Evolutionary conservation across 2,888 invertebrate genomes (phyloP), one percentile per base, ranked within the genome.

Genomic region (Epirrhoe alternata): DNA sequence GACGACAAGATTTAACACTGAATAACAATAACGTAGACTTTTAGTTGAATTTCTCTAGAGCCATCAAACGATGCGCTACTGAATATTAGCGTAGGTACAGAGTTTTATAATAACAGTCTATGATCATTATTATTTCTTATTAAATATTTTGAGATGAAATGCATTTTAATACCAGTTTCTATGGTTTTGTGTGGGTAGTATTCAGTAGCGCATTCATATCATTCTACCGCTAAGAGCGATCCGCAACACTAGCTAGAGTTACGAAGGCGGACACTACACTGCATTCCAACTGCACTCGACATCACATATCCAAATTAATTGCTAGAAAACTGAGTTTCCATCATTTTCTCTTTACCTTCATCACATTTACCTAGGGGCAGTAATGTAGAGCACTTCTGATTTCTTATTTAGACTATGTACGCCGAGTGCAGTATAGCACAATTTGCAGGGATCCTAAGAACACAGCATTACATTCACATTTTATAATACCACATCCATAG

Each of bases 1-100:
- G 91, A 91, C 86, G 86, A 90, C 87, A 90, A 91, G 90, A 88
- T 90, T 90, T 87, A 92, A 93, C 93, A 92, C 87, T 92, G 89
- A 93, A 88, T 91, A 92, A 92, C 91, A 89, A 91, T 89, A 91
- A 91, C 89, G 82, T 87, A 88, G 89, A 87, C 82, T 87, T 24
- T 85, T 86, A 79, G 79, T 81, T 80, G 87, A 85, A 76, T 82
- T 86, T 86, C 85, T 87, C 90, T 92, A 91, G 86, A 85, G 83
- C 89, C 89, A 87, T 85, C 87, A 81, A 88, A 83, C 80, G 76
- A 77, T 77, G 80, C 83, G 83, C 74, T 80, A 82, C 83, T 86
- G 86, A 87, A 87, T 85, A 88, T 86, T 61, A 57, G 35, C 60
- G 58, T 6, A 45, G 14, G 14, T 45, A 47, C 35, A 10, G 35